Conservation (phyloP, 1,140 invertebrate species). For the Caenorhabditis tropicalis region DNA sequence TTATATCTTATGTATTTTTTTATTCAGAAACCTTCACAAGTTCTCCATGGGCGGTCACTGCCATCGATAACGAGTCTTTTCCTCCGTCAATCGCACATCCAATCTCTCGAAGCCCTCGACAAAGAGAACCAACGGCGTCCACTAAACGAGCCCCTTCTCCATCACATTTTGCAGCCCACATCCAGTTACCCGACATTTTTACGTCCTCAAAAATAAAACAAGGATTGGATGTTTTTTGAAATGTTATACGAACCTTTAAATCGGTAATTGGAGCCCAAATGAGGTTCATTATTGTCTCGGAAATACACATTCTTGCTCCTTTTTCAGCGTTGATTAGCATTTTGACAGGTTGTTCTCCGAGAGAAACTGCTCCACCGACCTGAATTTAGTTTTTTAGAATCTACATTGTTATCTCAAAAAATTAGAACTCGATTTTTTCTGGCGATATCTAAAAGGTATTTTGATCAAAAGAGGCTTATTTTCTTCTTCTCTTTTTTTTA, state of each 20-base stretch:
- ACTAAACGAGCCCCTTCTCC: slow-evolving; percentile 87
- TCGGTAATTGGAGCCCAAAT: slow-evolving; percentile 87
- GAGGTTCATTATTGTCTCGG: slow-evolving; percentile 91
- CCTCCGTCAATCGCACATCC: slow-evolving; percentile 94
- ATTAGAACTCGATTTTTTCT: no score
- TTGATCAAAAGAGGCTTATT: no score
- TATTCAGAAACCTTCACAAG: slow-evolving; percentile 81
- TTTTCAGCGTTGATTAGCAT: slow-evolving; percentile 82
- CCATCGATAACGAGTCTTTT: slow-evolving; percentile 97
- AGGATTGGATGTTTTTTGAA: not conserved
- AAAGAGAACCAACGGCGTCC: slow-evolving; percentile 87
- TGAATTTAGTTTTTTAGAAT: slow-evolving; percentile 70
- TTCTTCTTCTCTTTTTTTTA: no score
- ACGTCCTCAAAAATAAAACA: slow-evolving; percentile 77
- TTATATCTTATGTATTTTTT: no score
- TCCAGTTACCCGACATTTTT: slow-evolving; percentile 98
- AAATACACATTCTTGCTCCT: slow-evolving; percentile 90
- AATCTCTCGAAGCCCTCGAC: slow-evolving; percentile 82
- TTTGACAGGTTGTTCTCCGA: slow-evolving; percentile 96
- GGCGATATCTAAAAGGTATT: no score
- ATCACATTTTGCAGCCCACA: slow-evolving; percentile 94
- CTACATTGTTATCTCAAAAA: not conserved
- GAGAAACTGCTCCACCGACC: slow-evolving; percentile 88
- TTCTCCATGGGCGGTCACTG: slow-evolving; percentile 79
- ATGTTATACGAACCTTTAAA: slow-evolving; percentile 76